Percentiles rank a stretch among this genome's conserved stretches.
Conservation (phyloP, 2,888 invertebrate species). For the Cheilosia impressa region DNA sequence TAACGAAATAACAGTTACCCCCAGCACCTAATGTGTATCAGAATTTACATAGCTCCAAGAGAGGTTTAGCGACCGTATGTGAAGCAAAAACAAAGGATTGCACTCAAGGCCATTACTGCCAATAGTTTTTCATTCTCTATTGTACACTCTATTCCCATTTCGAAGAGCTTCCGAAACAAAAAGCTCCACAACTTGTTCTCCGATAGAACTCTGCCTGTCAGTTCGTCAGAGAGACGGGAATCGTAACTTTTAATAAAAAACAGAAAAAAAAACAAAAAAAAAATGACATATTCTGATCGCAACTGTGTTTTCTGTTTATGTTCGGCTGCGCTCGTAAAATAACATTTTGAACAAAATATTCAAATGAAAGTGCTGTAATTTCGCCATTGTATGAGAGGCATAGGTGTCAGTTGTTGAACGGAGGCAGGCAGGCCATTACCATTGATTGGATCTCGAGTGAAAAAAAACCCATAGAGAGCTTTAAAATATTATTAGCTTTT, state of each 20-base stretch:
- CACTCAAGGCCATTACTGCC: slow-evolving; percentile 52
- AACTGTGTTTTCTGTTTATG: slow-evolving; percentile 22
- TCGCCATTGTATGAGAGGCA: background rate
- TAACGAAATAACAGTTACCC: too few species aligned
- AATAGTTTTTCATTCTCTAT: slow-evolving; percentile 8
- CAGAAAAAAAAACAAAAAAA: slow-evolving; percentile 8
- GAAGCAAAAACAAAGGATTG: slow-evolving; percentile 45
- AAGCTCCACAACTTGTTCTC: slow-evolving; percentile 26
- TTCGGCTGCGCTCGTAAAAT: background rate
- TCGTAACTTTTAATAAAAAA: background rate
- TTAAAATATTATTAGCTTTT: slow-evolving; percentile 11
- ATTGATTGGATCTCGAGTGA: slow-evolving; percentile 28
- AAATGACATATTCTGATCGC: slow-evolving; percentile 9
- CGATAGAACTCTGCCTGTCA: background rate
- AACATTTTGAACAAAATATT: background rate
- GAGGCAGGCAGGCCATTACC: background rate
- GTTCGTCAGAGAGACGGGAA: slow-evolving; percentile 1
- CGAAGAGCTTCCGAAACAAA: background rate
- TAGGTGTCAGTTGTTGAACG: background rate
- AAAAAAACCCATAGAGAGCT: slow-evolving; percentile 15
- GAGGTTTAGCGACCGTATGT: background rate
- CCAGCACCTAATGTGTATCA: too few species aligned
- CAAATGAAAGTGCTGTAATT: background rate
- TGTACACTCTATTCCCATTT: background rate
- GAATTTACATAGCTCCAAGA: background rate